Evolutionary conservation across 2,888 invertebrate species (phyloP).

Genomic region (Euphydryas editha): DNA sequence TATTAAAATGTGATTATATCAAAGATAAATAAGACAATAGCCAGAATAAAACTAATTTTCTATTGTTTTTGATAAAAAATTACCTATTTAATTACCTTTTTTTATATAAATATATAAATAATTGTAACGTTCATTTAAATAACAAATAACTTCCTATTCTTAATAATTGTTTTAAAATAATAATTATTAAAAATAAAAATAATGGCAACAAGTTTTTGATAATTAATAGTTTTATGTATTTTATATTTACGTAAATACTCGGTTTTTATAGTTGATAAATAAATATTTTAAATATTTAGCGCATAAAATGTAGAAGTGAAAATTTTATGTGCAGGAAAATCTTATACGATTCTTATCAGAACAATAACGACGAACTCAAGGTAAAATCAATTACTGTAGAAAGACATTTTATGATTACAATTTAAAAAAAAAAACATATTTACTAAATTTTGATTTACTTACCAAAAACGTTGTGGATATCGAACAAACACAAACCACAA

Average conservation of each 20-base stretch:
- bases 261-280: no score
- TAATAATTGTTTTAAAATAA: no score
- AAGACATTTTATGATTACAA: background rate
- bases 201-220: no score
- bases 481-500: conserved; percentile 7
- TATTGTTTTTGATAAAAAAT: no score
- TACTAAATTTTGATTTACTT: conserved; percentile 1
- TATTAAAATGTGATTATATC: conserved; percentile 13
- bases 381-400: conserved; percentile 2
- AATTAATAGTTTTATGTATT: no score
- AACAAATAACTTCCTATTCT: background rate
- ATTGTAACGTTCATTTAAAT: background rate
- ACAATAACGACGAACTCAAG: background rate
- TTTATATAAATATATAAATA: background rate
- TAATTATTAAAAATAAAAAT: no score
- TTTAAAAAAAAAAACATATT: background rate
- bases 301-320: background rate
- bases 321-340: background rate
- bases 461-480: conserved; percentile 15
- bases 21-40: conserved; percentile 3
- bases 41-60: background rate
- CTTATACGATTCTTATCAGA: conserved; percentile 12
- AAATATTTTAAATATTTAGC: no score
- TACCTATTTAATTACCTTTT: no score
- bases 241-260: no score